These are phyloP conservation scores for Corapipo altera DNA, from an alignment of 2,113 vertebrate genomes.

Conservation along the genomic window DNA sequence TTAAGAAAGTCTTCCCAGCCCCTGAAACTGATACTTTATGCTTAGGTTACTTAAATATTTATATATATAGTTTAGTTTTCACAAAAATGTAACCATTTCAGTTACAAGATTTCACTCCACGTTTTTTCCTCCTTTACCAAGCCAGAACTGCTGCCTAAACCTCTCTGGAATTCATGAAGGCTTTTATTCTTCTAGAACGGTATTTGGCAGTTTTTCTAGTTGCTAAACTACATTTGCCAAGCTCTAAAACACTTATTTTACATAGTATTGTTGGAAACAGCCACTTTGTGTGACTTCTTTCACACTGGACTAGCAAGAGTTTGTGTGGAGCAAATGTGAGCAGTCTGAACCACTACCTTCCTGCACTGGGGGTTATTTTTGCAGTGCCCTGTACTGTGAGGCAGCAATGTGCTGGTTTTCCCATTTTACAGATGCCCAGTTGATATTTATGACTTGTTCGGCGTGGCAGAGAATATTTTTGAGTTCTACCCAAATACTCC, in stretches of 20 bases:
- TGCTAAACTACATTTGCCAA: not conserved
- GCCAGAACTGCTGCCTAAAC: not conserved
- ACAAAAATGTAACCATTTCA: not conserved
- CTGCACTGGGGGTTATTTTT: not conserved
- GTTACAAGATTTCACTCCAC: not conserved
- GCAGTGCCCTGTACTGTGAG: not conserved
- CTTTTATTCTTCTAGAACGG: not conserved
- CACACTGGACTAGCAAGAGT: not conserved
- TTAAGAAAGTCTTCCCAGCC: not conserved
- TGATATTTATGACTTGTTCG: not conserved
- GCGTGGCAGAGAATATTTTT: not conserved
- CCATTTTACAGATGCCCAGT: not conserved
- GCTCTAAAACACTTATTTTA: not conserved
- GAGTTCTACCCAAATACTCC: not conserved
- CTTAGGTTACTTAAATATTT: not conserved
- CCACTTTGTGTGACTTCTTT: not conserved
- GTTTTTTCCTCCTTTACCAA: not conserved
- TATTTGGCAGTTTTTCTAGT: not conserved
- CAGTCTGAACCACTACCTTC: not conserved
- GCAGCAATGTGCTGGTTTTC: not conserved
- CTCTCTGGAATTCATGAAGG: not conserved
- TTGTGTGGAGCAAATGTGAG: not conserved
- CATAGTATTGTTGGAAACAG: not conserved
- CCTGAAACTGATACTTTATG: not conserved
- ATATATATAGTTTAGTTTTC: rapidly evolving